Evolutionary conservation across 2,888 invertebrate species (phyloP), one percentile per base, ranked within the genome.

Genomic region (Dasysyrphus albostriatus): DNA sequence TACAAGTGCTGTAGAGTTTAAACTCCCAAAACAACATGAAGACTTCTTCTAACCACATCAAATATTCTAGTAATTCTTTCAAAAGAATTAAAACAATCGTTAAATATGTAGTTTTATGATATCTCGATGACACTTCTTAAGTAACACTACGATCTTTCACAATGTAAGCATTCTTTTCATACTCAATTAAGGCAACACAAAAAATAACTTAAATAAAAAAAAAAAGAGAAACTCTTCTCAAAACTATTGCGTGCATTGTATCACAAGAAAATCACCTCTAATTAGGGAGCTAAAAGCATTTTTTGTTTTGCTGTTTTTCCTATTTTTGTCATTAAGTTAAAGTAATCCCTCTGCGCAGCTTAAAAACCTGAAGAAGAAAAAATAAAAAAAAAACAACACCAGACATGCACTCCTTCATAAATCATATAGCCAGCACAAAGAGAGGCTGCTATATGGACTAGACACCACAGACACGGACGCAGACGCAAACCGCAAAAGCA

Each of bases 231-330:
- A 72, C 58, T 51, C 32, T 69, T 3, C 32, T 34, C 56, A n/a
- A 32, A 32, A 32, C 54, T 61, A 44, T 75, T 75, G 75, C 54
- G 75, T 76, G 76, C 76, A 76, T 56, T 70, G 44, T 81, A 75
- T 70, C 56, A 56, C 49, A 67, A 83, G 59, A 70, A 77, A 59
- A 65, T 37, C 72, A 72, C 72, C 3, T 73, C 77, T 69, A 54
- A 78, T 82, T 82, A 72, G 49, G 72, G 44, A 73, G 24, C 39
- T 72, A 65, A 76, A 76, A 72, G 49, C 76, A 54, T 83, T 73
- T 67, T 73, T 37, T 32, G 32, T n/a, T n/a, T 32, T 39, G n/a
- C 19, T 37, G 24, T 61, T 42, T 61, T 42, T 42, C 42, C n/a
- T 44, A 44, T 47, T 47, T 74, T 61, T 61, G 16, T 42, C n/a